phyloP scores from a whole-genome alignment of 2,888 invertebrate genomes.

The Phytoseiulus persimilis region DNA sequence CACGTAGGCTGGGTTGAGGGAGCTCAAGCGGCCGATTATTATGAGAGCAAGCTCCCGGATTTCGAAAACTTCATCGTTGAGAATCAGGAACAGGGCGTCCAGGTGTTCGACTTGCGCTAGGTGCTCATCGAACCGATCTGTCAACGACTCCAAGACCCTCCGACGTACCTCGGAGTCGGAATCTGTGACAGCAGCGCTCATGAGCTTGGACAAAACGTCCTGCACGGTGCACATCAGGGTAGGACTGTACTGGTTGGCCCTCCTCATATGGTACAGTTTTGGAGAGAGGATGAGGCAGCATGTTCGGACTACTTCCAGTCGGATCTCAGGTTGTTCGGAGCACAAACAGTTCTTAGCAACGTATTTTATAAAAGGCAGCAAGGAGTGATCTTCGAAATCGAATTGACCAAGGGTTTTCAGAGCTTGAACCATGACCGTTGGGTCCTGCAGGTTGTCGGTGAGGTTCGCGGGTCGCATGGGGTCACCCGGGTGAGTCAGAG shows the following conservation, averaged over 20 bases:
- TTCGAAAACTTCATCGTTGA: slow-evolving; percentile 94
- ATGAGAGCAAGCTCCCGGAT: slow-evolving; percentile 88
- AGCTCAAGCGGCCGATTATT: slow-evolving; percentile 81
- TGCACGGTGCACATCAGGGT: slow-evolving; percentile 81
- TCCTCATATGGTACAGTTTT: slow-evolving; percentile 42
- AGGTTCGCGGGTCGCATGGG: slow-evolving; percentile 45
- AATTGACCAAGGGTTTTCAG: slow-evolving; percentile 77
- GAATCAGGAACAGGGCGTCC: slow-evolving; percentile 79
- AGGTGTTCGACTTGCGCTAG: slow-evolving; percentile 93
- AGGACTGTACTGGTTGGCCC: slow-evolving; percentile 52
- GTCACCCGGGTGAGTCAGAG: slow-evolving; percentile 67
- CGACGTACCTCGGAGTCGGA: slow-evolving; percentile 86
- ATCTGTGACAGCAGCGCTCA: slow-evolving; percentile 89
- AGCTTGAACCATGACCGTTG: slow-evolving; percentile 77
- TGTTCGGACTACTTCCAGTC: slow-evolving; percentile 86
- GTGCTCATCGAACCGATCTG: slow-evolving; percentile 83
- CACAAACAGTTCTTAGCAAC: slow-evolving; percentile 84
- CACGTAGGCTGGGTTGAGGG: slow-evolving; percentile 93
- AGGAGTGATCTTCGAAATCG: slow-evolving; percentile 82
- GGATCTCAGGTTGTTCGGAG: slow-evolving; percentile 80
- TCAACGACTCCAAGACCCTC: slow-evolving; percentile 80
- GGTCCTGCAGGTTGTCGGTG: slow-evolving; percentile 56
- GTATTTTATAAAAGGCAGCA: slow-evolving; percentile 80
- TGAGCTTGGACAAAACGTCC: slow-evolving; percentile 77
- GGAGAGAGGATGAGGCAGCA: slow-evolving; percentile 79